Conservation (phyloP, 2,888 invertebrate genomes). For the Habroteleia sp. region DNA sequence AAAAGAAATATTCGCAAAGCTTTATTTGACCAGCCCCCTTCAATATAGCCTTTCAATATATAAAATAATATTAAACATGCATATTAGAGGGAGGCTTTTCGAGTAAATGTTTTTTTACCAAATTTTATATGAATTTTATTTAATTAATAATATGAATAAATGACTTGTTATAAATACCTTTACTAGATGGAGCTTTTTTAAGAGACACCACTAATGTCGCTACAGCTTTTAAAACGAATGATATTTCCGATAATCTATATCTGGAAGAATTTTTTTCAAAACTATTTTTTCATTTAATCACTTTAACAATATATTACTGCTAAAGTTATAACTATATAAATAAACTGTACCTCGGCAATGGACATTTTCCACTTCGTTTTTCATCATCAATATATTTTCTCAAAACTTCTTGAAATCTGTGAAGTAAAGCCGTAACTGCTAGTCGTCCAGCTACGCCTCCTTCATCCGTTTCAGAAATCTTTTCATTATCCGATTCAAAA, state of each 20-base stretch:
- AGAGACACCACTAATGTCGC: constrained; percentile 95
- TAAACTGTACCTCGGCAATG: constrained; percentile 86
- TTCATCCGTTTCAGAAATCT: constrained; percentile 80
- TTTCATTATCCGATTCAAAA: constrained; percentile 69
- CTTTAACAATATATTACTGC: too few relatives aligned
- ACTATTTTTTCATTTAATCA: constrained; percentile 14
- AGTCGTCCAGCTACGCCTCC: constrained; percentile 87
- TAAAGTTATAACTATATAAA: too few relatives aligned
- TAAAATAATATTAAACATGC: too few relatives aligned
- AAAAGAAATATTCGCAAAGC: too few relatives aligned
- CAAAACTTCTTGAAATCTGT: constrained; percentile 95
- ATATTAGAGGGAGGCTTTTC: too few relatives aligned
- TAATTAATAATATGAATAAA: too few relatives aligned
- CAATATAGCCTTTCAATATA: too few relatives aligned
- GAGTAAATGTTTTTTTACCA: too few relatives aligned
- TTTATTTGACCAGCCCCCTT: too few relatives aligned
- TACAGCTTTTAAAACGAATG: constrained; percentile 96
- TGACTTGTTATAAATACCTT: too few relatives aligned
- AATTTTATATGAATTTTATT: too few relatives aligned
- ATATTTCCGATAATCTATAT: constrained; percentile 96
- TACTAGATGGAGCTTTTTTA: constrained; percentile 93
- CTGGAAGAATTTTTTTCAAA: constrained; percentile 82
- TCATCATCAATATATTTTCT: constrained; percentile 93
- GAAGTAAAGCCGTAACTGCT: constrained; percentile 95
- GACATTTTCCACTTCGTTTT: constrained; percentile 91